Evolutionary conservation across 2,797 vertebrate species (phyloP), one percentile per base, ranked within the genome.

Genomic region (Takifugu ocellatus): DNA sequence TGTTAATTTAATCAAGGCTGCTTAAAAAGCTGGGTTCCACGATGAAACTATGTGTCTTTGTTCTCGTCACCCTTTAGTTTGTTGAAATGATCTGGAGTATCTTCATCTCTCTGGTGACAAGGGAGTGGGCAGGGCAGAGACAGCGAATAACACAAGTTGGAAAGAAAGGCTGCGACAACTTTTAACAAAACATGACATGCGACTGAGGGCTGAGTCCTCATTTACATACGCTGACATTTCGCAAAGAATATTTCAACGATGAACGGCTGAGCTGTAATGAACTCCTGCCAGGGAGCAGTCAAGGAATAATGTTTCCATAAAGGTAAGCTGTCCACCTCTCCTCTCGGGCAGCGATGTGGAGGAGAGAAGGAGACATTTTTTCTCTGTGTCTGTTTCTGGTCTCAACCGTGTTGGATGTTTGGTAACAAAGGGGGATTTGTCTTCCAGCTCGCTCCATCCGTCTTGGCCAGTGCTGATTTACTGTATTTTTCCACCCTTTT

Each of bases 171-270:
- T 89, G 87, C 86, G 85, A 89, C 90, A 90, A 94, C 92, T 93
- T 93, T 92, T 92, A 93, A 91, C 92, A 92, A 94, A 97, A 94
- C 93, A 91, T 91, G 90, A 90, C 90, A 91, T 68, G 88, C 81
- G 87, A 92, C 75, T 86, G 90, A 94, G 89, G 91, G 86, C 89
- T 85, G 89, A 89, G 87, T 78, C 85, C 91, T 94, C 91, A 98
- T 98, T 98, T 98, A 93, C 96, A 99, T 98, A 95, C 52, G 92
- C 93, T 98, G 96, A 99, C 96, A 98, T 99, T 99, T 99, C 92
- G 83, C 89, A 87, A 93, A 95, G 91, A 96, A 98, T 98, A 96
- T 95, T 93, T 94, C 94, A 98, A 93, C 90, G 94, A 94, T 94
- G 91, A 21, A 21, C 21, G 82, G 91, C 91, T 84, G 87, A 92